Evolutionary conservation across 1,140 invertebrate genomes (phyloP).

Genomic region (Lethrus apterus): DNA sequence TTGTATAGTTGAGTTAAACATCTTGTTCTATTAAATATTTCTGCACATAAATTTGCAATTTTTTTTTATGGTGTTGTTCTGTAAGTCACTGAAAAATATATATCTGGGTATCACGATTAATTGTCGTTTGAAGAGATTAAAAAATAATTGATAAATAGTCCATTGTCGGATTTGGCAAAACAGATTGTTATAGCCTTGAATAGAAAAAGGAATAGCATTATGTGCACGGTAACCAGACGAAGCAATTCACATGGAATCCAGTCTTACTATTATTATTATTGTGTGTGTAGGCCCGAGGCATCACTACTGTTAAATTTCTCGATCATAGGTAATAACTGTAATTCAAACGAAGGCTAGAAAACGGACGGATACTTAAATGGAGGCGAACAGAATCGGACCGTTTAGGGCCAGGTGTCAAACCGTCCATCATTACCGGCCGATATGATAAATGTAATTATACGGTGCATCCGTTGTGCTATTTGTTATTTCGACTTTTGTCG

Average conservation of each 20-base stretch:
- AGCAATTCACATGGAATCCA: too few species aligned
- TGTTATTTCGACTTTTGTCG: slow-evolving; percentile 20
- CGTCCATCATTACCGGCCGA: slow-evolving; percentile 15
- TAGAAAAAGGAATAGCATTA: neutral
- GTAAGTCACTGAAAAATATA: too few species aligned
- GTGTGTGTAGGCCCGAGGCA: neutral
- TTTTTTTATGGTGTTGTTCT: too few species aligned
- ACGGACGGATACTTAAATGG: slow-evolving; percentile 14
- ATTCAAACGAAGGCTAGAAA: slow-evolving; percentile 9
- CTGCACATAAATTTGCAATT: too few species aligned
- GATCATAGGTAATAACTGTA: slow-evolving; percentile 15
- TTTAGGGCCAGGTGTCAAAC: slow-evolving; percentile 13
- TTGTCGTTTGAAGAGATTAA: too few species aligned
- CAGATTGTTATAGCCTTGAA: neutral
- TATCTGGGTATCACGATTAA: too few species aligned
- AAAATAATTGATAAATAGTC: too few species aligned
- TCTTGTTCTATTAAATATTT: too few species aligned
- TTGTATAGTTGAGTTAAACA: too few species aligned
- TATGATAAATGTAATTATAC: slow-evolving; percentile 18
- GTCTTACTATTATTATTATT: slow-evolving; percentile 1
- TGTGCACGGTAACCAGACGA: too few species aligned
- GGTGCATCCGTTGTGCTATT: slow-evolving; percentile 11
- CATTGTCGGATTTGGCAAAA: too few species aligned
- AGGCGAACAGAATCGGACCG: slow-evolving; percentile 8
- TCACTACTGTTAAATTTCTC: slow-evolving; percentile 10